Conservation (phyloP, 2,113 vertebrate genomes). For the Misgurnus anguillicaudatus region DNA sequence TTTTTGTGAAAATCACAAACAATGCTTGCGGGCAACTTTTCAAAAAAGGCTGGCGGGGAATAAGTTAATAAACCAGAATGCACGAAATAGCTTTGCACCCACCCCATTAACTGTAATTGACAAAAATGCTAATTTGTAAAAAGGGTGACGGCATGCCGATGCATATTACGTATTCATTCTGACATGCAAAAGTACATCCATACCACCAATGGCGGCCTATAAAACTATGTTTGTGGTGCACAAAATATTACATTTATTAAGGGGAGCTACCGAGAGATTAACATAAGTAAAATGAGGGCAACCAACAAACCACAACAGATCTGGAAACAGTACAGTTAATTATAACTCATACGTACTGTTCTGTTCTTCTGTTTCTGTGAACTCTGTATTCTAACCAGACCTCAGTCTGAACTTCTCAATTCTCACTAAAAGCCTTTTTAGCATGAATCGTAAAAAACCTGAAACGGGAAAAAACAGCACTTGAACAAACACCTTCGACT, state of each 20-base stretch:
- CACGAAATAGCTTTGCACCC: no score
- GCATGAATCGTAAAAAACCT: neutral
- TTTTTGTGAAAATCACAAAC: no score
- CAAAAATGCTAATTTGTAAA: no score
- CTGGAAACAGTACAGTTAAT: conserved; percentile 28
- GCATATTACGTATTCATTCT: no score
- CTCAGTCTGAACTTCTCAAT: conserved; percentile 14
- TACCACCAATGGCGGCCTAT: no score
- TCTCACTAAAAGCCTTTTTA: conserved; percentile 17
- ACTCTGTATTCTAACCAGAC: conserved; percentile 18
- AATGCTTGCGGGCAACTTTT: no score
- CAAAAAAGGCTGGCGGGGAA: no score
- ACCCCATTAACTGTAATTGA: no score
- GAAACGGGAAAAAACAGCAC: conserved; percentile 4
- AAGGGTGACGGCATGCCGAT: no score
- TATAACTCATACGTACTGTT: conserved; percentile 23
- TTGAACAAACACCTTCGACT: neutral
- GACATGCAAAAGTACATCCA: no score
- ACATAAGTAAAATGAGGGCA: conserved; percentile 1
- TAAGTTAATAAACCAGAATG: no score
- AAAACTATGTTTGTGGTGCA: no score
- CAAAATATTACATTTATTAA: neutral
- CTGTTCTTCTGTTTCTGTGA: conserved; percentile 12
- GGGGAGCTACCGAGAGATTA: neutral
- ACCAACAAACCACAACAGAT: conserved; percentile 10